Conservation (phyloP, 2,113 vertebrate species). For the Isurus oxyrinchus region DNA sequence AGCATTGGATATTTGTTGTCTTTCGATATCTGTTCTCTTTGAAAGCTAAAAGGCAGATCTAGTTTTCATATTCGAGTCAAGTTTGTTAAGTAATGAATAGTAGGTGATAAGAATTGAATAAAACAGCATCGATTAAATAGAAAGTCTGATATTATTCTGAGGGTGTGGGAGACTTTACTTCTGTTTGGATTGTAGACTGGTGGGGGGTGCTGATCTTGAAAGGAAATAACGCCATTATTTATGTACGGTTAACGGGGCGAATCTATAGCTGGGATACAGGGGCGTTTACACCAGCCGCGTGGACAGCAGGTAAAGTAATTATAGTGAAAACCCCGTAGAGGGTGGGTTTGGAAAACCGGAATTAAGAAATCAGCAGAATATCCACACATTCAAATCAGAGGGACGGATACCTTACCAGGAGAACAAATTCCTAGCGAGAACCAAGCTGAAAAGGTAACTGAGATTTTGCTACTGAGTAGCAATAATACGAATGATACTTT, state of each 20-base stretch:
- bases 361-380: background rate
- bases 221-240: background rate
- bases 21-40: background rate
- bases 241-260: background rate
- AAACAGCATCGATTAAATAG: background rate
- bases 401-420: background rate
- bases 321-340: background rate
- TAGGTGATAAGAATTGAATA: background rate
- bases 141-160: too few species aligned
- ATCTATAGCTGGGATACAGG: background rate
- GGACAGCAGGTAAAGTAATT: background rate
- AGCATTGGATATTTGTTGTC: background rate
- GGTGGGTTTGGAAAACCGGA: background rate
- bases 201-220: background rate
- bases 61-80: background rate
- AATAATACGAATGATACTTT: background rate
- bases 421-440: background rate
- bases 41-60: background rate
- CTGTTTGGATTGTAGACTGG: background rate
- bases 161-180: background rate
- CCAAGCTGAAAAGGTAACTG: background rate
- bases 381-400: background rate
- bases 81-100: background rate
- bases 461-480: background rate
- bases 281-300: background rate